Conservation (phyloP, 2,797 vertebrate species). For the Peromyscus aztecus region DNA sequence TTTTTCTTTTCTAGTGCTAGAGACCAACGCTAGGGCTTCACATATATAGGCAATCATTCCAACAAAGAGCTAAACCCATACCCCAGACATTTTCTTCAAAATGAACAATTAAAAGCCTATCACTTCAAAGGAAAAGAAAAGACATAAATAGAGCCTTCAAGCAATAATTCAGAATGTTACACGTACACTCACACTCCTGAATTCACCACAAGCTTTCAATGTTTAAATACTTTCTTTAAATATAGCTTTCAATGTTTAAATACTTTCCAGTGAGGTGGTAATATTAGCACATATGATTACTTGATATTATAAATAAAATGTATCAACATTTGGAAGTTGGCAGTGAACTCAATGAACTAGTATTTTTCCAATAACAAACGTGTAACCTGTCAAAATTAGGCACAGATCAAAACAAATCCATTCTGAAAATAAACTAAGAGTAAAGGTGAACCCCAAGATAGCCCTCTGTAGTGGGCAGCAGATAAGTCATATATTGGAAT, state of each 20-base stretch:
- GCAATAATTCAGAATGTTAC: neutral
- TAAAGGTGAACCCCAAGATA: neutral
- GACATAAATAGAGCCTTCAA: neutral
- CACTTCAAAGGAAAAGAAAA: neutral
- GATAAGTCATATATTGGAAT: neutral
- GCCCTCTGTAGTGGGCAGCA: neutral
- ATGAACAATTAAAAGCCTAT: neutral
- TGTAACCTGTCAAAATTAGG: no score
- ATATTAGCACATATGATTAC: no score
- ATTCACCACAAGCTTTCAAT: neutral
- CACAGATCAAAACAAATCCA: no score
- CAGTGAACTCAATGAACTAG: no score
- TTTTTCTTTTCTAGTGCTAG: no score
- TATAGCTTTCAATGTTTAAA: neutral
- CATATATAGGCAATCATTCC: neutral
- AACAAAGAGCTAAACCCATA: neutral
- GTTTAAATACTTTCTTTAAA: neutral
- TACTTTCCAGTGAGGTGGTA: no score
- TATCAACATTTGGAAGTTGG: no score
- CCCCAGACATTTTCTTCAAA: neutral
- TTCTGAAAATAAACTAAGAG: neutral
- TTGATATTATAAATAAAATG: no score
- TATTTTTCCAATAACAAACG: no score
- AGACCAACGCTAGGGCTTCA: neutral
- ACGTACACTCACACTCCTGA: neutral